These are phyloP conservation scores for Coregonus suidteri DNA, from an alignment of 2,797 vertebrate species.

Conservation along the genomic window DNA sequence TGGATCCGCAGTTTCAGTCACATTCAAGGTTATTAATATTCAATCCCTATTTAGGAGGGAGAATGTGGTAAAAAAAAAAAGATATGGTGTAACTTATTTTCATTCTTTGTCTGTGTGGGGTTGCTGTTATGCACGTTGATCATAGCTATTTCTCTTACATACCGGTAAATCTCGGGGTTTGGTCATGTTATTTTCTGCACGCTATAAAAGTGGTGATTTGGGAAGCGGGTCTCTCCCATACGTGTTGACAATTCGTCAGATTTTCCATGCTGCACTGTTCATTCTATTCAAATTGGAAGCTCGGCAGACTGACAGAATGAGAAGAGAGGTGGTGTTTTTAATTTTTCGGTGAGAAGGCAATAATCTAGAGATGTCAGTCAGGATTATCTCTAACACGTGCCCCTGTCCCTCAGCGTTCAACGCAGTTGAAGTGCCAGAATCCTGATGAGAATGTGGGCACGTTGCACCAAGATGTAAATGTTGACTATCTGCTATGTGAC, in stretches of 20 bases:
- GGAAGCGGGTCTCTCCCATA: conserved; percentile 19
- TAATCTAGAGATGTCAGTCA: conserved; percentile 42
- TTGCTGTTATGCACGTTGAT: conserved; percentile 11
- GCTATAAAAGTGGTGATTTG: conserved; percentile 18
- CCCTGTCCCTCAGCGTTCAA: conserved; percentile 31
- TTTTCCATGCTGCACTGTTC: conserved; percentile 5
- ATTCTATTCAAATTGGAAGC: conserved; percentile 17
- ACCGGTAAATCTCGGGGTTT: background rate
- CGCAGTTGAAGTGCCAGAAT: conserved; percentile 34
- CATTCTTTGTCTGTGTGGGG: background rate
- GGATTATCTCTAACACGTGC: conserved; percentile 41
- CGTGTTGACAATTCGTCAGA: conserved; percentile 13
- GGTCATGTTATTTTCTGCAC: conserved; percentile 20
- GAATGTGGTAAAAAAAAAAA: background rate
- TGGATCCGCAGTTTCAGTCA: conserved; percentile 58
- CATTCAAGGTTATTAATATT: conserved; percentile 44
- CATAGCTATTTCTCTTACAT: conserved; percentile 17
- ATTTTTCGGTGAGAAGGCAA: conserved; percentile 15
- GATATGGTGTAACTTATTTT: background rate
- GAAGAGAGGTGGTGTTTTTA: background rate
- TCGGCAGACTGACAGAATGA: background rate
- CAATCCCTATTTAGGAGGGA: conserved; percentile 6
- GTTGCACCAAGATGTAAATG: conserved; percentile 23
- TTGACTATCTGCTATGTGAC: conserved; percentile 38
- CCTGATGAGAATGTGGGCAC: conserved; percentile 26